Evolutionary conservation across 2,113 vertebrate species (phyloP).

Genomic region (Neofelis nebulosa): DNA sequence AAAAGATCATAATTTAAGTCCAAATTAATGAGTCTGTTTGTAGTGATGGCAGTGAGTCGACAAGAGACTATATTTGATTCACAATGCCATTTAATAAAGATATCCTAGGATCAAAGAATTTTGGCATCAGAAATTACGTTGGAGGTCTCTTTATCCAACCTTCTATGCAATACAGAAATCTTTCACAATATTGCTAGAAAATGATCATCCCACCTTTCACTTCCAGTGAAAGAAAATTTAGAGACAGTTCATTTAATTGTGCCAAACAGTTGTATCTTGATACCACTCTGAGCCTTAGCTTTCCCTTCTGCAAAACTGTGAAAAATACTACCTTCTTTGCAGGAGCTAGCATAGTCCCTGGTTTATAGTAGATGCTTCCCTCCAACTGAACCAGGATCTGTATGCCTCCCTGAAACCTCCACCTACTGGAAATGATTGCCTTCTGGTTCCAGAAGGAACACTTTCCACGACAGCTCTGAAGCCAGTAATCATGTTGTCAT

Average conservation of each 20-base stretch:
- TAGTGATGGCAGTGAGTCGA: neutral
- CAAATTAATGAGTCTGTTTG: neutral
- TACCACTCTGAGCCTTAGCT: neutral
- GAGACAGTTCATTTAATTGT: neutral
- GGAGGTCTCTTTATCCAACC: neutral
- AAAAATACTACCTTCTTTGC: neutral
- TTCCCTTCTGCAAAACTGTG: constrained; percentile 1
- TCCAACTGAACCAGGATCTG: neutral
- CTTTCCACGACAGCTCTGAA: neutral
- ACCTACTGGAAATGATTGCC: neutral
- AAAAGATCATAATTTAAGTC: constrained; percentile 1
- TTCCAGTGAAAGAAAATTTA: neutral
- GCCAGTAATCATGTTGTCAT: neutral
- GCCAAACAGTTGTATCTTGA: neutral
- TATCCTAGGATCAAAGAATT: neutral
- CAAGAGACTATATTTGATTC: neutral
- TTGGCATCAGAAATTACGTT: constrained; percentile 27
- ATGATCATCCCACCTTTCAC: neutral
- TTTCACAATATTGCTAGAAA: neutral
- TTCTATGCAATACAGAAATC: neutral
- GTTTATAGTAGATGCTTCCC: neutral
- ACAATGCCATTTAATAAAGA: constrained; percentile 16
- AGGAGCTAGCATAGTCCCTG: neutral
- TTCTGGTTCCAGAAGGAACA: neutral
- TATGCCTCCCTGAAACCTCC: neutral